Conservation (phyloP, 2,113 vertebrate species). For the Ranitomeya imitator region DNA sequence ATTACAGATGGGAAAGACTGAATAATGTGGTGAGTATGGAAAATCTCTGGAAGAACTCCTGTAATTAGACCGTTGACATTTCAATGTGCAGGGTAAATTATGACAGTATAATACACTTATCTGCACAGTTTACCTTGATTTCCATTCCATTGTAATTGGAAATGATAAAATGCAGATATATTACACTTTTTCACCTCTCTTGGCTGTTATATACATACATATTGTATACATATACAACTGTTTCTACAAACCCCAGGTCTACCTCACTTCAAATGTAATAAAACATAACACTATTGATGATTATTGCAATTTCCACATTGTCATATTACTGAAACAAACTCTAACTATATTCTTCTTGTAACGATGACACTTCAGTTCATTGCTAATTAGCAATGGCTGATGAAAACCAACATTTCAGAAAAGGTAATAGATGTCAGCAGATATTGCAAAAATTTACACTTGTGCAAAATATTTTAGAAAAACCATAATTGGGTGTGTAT, state of each 20-base stretch:
- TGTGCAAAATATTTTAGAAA: not conserved
- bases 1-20: not conserved
- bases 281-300: not conserved
- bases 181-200: not conserved
- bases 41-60: not conserved
- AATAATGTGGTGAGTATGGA: not conserved
- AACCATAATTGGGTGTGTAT: not conserved
- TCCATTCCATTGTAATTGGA: not conserved
- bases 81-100: not conserved
- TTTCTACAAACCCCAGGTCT: not conserved
- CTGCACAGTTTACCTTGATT: not conserved
- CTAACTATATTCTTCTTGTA: not conserved
- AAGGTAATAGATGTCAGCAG: not conserved
- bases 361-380: not conserved
- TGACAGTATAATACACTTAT: slow-evolving; percentile 11
- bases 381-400: not conserved
- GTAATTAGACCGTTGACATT: slow-evolving; percentile 20
- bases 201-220: not conserved
- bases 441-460: not conserved
- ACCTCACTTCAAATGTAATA: not conserved
- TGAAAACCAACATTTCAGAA: not conserved
- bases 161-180: slow-evolving; percentile 15
- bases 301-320: not conserved
- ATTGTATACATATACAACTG: not conserved
- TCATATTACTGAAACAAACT: not conserved